phyloP scores from a whole-genome alignment of 2,888 invertebrate genomes.

The Unio delphinus region DNA sequence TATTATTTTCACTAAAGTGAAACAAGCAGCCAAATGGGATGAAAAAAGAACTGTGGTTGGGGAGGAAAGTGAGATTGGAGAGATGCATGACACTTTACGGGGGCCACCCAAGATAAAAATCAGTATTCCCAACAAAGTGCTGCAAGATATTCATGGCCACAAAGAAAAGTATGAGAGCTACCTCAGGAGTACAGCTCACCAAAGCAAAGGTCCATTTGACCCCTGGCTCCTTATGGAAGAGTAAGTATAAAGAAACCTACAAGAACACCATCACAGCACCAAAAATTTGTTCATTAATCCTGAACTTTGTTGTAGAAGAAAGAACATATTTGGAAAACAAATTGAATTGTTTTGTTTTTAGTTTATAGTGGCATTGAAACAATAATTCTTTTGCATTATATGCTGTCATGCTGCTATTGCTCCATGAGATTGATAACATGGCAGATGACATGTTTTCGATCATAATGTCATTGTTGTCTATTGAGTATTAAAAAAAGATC shows the following conservation, averaged over 20 bases:
- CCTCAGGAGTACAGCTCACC: constrained; percentile 54
- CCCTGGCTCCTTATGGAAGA: constrained; percentile 64
- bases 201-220: constrained; percentile 57
- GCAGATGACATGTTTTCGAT: too few species aligned
- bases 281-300: too few species aligned
- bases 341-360: too few species aligned
- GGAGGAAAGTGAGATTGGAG: constrained; percentile 4
- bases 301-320: too few species aligned
- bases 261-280: too few species aligned
- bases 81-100: neutral
- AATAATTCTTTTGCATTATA: too few species aligned
- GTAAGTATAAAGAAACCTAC: constrained; percentile 41
- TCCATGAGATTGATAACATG: too few species aligned
- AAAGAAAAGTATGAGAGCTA: constrained; percentile 52
- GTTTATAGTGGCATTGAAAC: too few species aligned
- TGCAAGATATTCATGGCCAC: constrained; percentile 47
- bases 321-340: too few species aligned
- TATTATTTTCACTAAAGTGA: constrained; percentile 52
- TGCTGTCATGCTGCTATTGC: too few species aligned
- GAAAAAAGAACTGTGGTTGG: constrained; percentile 9
- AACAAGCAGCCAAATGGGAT: constrained; percentile 18
- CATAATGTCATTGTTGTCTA: too few species aligned
- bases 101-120: constrained; percentile 28
- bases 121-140: constrained; percentile 42
- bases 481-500: too few species aligned